These are phyloP conservation scores for Nycteola revayana DNA, from an alignment of 2,888 invertebrate genomes.

Conservation along the genomic window DNA sequence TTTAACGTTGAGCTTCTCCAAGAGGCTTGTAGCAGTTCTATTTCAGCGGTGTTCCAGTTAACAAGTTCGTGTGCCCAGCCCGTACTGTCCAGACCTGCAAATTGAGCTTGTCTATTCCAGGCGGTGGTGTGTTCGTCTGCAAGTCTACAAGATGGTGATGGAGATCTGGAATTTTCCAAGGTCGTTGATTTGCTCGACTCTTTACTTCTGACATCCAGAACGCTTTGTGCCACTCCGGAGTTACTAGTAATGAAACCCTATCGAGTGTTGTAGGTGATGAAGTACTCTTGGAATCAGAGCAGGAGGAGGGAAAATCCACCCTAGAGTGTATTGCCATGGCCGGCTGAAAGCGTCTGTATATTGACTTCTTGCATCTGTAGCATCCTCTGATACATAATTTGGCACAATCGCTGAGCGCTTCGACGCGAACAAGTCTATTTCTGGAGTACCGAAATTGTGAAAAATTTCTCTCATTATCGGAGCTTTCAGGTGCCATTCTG, in stretches of 20 bases:
- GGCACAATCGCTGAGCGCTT: conserved; percentile 22
- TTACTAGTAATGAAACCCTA: neutral
- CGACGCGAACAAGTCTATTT: conserved; percentile 32
- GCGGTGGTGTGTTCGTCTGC: conserved; percentile 1
- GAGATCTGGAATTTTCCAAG: neutral
- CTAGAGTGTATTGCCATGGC: conserved; percentile 21
- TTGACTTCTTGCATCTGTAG: conserved; percentile 15
- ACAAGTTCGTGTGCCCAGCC: neutral
- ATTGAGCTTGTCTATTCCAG: neutral
- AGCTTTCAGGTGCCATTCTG: too few relatives aligned
- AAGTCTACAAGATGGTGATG: neutral
- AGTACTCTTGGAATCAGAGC: conserved; percentile 15
- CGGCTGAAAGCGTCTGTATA: conserved; percentile 25
- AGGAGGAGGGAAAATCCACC: conserved; percentile 32
- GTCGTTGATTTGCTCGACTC: conserved; percentile 5
- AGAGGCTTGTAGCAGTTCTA: neutral
- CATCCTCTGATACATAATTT: conserved; percentile 17
- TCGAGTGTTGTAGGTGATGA: neutral
- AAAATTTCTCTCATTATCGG: too few relatives aligned
- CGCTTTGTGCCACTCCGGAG: neutral
- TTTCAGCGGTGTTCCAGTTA: neutral
- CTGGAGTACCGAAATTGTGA: conserved; percentile 26
- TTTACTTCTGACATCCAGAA: conserved; percentile 11
- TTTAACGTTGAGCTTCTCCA: neutral
- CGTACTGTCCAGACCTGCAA: conserved; percentile 1